Evolutionary conservation across 1,140 invertebrate genomes (phyloP).

Genomic region (Drosophila biarmipes): DNA sequence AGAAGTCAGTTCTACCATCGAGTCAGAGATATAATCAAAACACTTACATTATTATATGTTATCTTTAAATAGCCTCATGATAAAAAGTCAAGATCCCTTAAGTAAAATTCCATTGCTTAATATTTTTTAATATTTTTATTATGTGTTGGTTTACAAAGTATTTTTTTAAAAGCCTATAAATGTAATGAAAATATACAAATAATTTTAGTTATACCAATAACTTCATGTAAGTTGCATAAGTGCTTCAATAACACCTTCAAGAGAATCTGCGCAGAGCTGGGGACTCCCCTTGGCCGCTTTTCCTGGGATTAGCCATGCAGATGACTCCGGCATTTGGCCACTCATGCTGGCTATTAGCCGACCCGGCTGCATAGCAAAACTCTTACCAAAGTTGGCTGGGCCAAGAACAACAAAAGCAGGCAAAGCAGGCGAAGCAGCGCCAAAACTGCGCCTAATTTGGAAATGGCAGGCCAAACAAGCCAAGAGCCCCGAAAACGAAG

Average conservation of each 20-base stretch:
- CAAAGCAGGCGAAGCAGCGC: constrained; percentile 22
- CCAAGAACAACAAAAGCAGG: constrained; percentile 31
- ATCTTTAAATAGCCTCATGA: no score
- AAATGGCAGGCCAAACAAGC: constrained; percentile 36
- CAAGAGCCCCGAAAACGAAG: constrained; percentile 29
- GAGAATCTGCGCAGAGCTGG: background rate
- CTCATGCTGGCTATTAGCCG: constrained; percentile 42
- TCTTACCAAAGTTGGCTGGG: constrained; percentile 13
- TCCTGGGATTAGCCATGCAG: background rate
- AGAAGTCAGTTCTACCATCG: no score
- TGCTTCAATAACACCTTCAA: background rate
- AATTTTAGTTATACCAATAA: no score
- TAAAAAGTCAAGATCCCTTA: no score
- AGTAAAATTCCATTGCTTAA: no score
- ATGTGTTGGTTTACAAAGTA: no score
- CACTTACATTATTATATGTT: no score
- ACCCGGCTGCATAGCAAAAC: constrained; percentile 20
- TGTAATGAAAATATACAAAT: no score
- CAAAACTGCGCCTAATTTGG: constrained; percentile 64
- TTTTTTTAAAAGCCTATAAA: no score
- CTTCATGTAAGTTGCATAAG: background rate
- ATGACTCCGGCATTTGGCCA: constrained; percentile 21
- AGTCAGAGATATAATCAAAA: no score
- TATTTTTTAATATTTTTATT: no score
- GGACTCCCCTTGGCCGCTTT: background rate